These are phyloP conservation scores for Geodia barretti DNA, from an alignment of 37 sponge, comb jelly and placozoan species.

Conservation along the genomic window DNA sequence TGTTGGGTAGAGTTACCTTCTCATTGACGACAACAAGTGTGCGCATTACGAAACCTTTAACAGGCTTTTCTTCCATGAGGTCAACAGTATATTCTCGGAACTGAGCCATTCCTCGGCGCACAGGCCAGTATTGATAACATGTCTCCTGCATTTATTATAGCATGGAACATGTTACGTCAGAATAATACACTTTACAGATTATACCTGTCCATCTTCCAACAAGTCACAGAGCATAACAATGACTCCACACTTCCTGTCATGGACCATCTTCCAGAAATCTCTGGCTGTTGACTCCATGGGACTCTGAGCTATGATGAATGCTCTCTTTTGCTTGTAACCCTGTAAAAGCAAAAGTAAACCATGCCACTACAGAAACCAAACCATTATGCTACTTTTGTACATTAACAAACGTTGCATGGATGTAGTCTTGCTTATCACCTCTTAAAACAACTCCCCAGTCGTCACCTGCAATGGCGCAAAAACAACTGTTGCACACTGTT, in stretches of 20 bases:
- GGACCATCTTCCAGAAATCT: constrained; percentile 69
- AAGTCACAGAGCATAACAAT: constrained; percentile 53
- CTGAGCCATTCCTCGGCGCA: constrained; percentile 8
- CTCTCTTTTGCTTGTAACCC: constrained; percentile 67
- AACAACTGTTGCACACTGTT: too few species aligned
- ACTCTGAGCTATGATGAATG: constrained; percentile 70
- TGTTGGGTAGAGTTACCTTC: too few species aligned
- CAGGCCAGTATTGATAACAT: constrained; percentile 78
- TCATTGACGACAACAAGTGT: constrained; percentile 1
- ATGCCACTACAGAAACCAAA: too few species aligned
- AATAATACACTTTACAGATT: too few species aligned
- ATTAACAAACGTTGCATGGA: constrained; percentile 51
- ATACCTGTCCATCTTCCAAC: constrained; percentile 46
- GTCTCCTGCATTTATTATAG: constrained; percentile 60
- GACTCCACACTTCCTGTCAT: constrained; percentile 25
- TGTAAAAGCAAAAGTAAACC: background rate
- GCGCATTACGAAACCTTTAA: constrained; percentile 27
- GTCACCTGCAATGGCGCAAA: constrained; percentile 18
- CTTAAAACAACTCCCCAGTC: constrained; percentile 31
- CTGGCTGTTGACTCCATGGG: constrained; percentile 52
- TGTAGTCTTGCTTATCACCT: constrained; percentile 54
- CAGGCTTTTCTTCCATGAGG: constrained; percentile 11
- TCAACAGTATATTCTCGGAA: constrained; percentile 35
- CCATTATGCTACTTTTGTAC: too few species aligned
- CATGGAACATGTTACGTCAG: too few species aligned